A percentile compares a stretch with the other conserved stretches of the same genome.
Conservation (phyloP, 2,113 vertebrate species). For the Verasper variegatus region DNA sequence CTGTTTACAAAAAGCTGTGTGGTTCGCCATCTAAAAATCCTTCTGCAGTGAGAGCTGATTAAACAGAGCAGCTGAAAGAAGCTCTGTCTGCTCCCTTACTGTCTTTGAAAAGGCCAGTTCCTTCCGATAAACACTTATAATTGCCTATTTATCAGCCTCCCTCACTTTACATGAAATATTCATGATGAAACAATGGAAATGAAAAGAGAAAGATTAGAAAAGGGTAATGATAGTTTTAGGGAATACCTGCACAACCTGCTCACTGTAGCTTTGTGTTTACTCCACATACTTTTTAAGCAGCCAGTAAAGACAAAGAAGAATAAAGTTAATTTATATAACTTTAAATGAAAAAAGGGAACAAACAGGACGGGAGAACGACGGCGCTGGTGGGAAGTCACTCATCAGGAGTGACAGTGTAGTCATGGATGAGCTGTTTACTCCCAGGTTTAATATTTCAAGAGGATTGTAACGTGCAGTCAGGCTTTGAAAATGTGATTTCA, state of each 20-base stretch:
- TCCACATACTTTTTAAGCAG: background rate
- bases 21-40: background rate
- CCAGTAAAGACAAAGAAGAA: background rate
- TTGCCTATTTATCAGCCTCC: conserved; percentile 51
- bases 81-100: conserved; percentile 1
- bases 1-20: conserved; percentile 3
- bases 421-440: conserved; percentile 6
- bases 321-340: background rate
- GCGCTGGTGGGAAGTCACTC: background rate
- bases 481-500: background rate
- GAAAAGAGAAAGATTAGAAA: background rate
- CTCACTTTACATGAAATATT: conserved; percentile 45
- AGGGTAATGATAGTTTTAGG: background rate
- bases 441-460: background rate
- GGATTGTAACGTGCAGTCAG: background rate
- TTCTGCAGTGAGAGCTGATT: conserved; percentile 35
- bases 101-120: conserved; percentile 32
- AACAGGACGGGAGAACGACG: background rate
- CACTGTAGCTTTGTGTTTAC: background rate
- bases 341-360: background rate
- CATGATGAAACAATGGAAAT: conserved; percentile 24
- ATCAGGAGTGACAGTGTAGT: background rate
- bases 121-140: conserved; percentile 56
- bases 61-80: conserved; percentile 40
- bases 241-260: background rate